Conservation (phyloP, 1,140 invertebrate genomes). For the Pinna nobilis region DNA sequence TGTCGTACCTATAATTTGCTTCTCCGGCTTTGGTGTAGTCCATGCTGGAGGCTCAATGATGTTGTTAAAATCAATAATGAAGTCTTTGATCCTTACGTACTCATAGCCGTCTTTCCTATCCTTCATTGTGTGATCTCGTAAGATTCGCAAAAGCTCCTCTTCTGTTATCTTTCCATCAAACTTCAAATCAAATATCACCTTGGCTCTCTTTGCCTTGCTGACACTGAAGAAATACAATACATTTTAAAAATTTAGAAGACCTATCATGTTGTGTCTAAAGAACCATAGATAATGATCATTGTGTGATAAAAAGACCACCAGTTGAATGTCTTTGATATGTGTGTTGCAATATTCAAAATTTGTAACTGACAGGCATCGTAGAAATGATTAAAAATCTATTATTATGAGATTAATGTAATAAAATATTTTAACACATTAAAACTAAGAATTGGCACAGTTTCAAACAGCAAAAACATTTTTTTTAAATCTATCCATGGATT, state of each 20-base stretch:
- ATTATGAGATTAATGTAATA: too few species aligned
- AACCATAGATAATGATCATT: neutral
- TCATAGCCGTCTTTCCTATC: conserved; percentile 33
- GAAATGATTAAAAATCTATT: too few species aligned
- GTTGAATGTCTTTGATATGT: neutral
- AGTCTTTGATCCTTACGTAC: conserved; percentile 26
- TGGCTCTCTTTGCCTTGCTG: conserved; percentile 19
- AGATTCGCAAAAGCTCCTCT: conserved; percentile 22
- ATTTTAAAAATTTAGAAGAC: neutral
- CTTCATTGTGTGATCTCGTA: conserved; percentile 21
- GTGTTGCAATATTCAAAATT: neutral
- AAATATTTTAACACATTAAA: too few species aligned
- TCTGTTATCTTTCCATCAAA: conserved; percentile 22
- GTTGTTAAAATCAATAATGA: conserved; percentile 32
- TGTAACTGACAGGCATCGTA: neutral
- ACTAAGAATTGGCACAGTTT: too few species aligned
- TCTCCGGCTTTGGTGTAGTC: conserved; percentile 24
- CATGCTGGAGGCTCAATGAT: neutral
- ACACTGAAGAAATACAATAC: neutral
- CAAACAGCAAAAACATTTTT: too few species aligned
- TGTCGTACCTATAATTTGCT: conserved; percentile 36
- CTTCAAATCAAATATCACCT: conserved; percentile 28
- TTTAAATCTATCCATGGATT: too few species aligned
- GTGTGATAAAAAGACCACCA: too few species aligned
- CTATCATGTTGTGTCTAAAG: neutral